Conservation (phyloP, 2,888 invertebrate genomes). For the Tipula unca region DNA sequence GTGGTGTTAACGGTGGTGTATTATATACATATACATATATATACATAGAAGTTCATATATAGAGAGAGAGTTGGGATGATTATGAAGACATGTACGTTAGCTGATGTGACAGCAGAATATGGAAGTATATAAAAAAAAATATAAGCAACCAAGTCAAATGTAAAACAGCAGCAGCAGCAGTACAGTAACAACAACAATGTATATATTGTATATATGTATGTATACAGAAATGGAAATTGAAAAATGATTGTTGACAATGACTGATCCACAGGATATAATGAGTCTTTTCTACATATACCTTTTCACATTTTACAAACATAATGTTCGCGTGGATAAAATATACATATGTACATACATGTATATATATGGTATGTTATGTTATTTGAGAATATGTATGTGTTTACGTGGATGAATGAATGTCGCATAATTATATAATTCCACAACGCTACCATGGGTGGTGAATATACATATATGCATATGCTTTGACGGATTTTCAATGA, state of each 20-base stretch:
- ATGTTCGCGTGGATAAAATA: background rate
- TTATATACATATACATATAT: background rate
- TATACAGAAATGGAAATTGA: background rate
- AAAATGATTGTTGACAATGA: slow-evolving; percentile 14
- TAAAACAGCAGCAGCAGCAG: background rate
- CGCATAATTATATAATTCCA: background rate
- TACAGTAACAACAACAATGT: background rate
- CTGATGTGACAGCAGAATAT: background rate
- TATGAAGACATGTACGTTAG: background rate
- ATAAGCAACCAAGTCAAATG: background rate
- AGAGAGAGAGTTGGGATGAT: background rate
- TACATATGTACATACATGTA: too few relatives aligned
- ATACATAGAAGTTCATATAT: background rate
- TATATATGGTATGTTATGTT: background rate
- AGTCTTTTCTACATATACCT: background rate
- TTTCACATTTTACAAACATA: background rate
- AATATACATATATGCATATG: too few relatives aligned
- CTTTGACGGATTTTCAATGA: too few relatives aligned
- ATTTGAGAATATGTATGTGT: background rate
- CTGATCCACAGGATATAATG: slow-evolving; percentile 14
- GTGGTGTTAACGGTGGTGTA: slow-evolving; percentile 2
- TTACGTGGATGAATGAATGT: background rate
- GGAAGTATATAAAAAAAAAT: background rate
- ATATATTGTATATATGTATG: too few relatives aligned
- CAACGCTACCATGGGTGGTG: background rate